Evolutionary conservation across 2,113 vertebrate genomes (phyloP), one percentile per base, ranked within the genome.

Genomic region (Muntiacus muntjak): DNA sequence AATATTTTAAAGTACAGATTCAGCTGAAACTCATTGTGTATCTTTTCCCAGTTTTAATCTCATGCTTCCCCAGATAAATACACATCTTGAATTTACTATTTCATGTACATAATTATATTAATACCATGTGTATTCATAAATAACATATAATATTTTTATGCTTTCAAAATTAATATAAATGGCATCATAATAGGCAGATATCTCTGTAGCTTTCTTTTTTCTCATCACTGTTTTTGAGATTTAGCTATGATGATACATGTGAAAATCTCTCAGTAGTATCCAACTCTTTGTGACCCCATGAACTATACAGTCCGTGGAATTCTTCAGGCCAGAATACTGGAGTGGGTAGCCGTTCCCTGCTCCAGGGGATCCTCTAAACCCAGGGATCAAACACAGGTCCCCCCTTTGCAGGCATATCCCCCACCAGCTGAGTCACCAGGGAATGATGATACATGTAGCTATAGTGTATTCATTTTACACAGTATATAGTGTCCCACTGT

Each of bases 51-150:
- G 25, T 58, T 87, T n/a, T 54, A 87, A 55, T 67, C 13, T 84
- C 19, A 52, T 45, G 1, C 4, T 30, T 93, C 54, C 19, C 36
- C 5, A 36, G 74, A 87, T 74, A 92, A 84, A 83, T 28, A 14
- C 21, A 28, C 33, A 87, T 96, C 43, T 94, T 74, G 33, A 91
- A 84, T 78, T 85, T 88, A 91, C 83, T 82, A 87, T 92, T 87
- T 87, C 25, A 9, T 50, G 2, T 74, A 26, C 33, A 43, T 79
- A 30, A 4, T 62, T 87, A 60, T 45, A 45, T 82, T 76, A 76
- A 60, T 67, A 54, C 8, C 16, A 25, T 36, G 28, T 57, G 3
- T 50, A 74, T 26, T 7, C 26, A n/a, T 79, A 47, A 74, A 94
- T 8, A 86, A 23, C 43, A 64, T 3, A 17, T 58, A 55, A 8